A percentile compares a stretch with the other conserved stretches of the same genome.
phyloP scores from a whole-genome alignment of 2,888 invertebrate genomes.

The Thumatha senex region DNA sequence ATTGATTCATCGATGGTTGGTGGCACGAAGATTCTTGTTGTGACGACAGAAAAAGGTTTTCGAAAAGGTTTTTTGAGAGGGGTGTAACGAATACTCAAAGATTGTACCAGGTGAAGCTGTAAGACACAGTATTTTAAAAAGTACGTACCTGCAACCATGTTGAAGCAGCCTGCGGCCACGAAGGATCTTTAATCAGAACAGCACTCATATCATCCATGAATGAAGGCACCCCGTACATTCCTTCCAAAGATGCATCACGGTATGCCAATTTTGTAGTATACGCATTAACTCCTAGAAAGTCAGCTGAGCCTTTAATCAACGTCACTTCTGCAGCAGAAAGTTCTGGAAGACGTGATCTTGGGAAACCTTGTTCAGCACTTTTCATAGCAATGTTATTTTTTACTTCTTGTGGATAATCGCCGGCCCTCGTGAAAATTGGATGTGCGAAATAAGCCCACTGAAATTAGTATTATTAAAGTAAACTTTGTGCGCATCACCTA shows the following conservation, averaged over 20 bases:
- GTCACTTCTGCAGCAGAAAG: slow-evolving; percentile 83
- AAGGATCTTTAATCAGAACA: slow-evolving; percentile 50
- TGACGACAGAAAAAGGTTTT: too few relatives aligned
- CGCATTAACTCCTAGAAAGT: slow-evolving; percentile 87
- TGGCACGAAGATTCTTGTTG: too few relatives aligned
- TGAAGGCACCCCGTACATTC: slow-evolving; percentile 64
- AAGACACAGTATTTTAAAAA: too few relatives aligned
- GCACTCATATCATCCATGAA: slow-evolving; percentile 62
- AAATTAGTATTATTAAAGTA: slow-evolving; percentile 19
- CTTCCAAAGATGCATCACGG: slow-evolving; percentile 59
- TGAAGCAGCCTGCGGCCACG: slow-evolving; percentile 57
- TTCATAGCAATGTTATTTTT: slow-evolving; percentile 78
- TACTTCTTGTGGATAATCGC: slow-evolving; percentile 85
- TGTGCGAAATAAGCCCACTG: slow-evolving; percentile 73
- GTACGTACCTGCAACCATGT: slow-evolving; percentile 66
- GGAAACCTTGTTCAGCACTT: slow-evolving; percentile 82
- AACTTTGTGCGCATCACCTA: neutral
- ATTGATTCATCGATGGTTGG: too few relatives aligned
- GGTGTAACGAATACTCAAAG: too few relatives aligned
- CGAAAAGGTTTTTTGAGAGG: too few relatives aligned
- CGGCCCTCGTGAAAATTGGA: slow-evolving; percentile 76
- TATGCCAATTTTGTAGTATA: slow-evolving; percentile 81
- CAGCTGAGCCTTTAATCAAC: slow-evolving; percentile 84
- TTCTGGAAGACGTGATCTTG: slow-evolving; percentile 81
- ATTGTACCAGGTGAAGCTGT: too few relatives aligned